A percentile compares a stretch with the other conserved stretches of the same genome.
Evolutionary conservation across 2,888 invertebrate genomes (phyloP).

Genomic region (Drosophila mercatorum): DNA sequence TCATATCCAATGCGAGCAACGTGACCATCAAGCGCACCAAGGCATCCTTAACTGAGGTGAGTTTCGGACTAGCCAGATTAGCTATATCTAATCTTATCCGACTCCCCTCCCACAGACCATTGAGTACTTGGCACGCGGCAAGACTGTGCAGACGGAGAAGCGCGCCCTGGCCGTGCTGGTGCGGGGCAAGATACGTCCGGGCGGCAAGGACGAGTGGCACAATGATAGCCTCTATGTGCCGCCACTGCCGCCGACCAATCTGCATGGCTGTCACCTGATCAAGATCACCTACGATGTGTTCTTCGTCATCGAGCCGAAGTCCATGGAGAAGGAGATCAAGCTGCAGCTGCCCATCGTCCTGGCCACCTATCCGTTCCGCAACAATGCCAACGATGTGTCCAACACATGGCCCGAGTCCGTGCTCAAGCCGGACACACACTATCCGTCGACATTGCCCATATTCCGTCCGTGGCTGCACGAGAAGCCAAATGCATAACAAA

Average conservation of each 20-base stretch:
- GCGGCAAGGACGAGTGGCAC: constrained; percentile 93
- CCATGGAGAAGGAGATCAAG: constrained; percentile 95
- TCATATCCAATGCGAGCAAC: constrained; percentile 93
- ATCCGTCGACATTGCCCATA: constrained; percentile 95
- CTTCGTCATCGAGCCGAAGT: constrained; percentile 95
- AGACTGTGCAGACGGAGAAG: constrained; percentile 94
- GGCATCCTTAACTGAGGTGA: constrained; percentile 90
- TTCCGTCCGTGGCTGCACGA: constrained; percentile 95
- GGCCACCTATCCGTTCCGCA: constrained; percentile 94
- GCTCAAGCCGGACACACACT: constrained; percentile 93
- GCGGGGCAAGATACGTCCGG: constrained; percentile 92
- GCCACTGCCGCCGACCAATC: constrained; percentile 96
- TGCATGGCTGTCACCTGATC: constrained; percentile 96
- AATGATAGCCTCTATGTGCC: constrained; percentile 96
- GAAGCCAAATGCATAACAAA: constrained; percentile 79
- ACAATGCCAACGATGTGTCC: constrained; percentile 87
- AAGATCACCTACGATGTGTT: constrained; percentile 96
- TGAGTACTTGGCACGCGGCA: constrained; percentile 94
- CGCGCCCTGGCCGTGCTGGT: constrained; percentile 92
- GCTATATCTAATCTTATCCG: background rate
- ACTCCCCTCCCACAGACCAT: constrained; percentile 88
- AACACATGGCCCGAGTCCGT: constrained; percentile 86
- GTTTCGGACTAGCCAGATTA: background rate
- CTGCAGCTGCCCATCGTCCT: constrained; percentile 95
- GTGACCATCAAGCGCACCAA: constrained; percentile 93